These are phyloP conservation scores for Chelonia mydas DNA, from an alignment of 2,797 vertebrate genomes.

Conservation along the genomic window DNA sequence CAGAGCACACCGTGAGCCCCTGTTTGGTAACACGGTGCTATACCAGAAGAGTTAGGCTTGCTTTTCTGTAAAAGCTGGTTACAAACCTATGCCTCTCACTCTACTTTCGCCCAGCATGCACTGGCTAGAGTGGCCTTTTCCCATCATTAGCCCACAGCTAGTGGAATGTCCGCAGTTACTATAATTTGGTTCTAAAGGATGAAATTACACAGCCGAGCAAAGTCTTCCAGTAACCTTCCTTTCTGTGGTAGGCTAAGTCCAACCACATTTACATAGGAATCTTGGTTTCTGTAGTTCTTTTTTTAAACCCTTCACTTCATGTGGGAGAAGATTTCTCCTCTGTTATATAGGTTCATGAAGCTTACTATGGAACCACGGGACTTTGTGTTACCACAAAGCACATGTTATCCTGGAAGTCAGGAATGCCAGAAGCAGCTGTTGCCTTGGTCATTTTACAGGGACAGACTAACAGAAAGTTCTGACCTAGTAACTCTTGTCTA, in stretches of 20 bases:
- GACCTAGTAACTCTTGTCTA: not conserved
- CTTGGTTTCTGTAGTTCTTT: not conserved
- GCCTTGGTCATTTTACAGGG: not conserved
- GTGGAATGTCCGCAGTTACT: not conserved
- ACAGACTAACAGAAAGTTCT: not conserved
- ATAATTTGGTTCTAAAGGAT: conserved; percentile 47
- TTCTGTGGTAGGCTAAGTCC: conserved; percentile 41
- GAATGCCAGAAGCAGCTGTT: not conserved
- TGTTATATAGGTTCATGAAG: not conserved
- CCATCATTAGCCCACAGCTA: not conserved
- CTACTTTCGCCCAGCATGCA: not conserved
- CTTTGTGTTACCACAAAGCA: not conserved
- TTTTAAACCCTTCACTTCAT: conserved; percentile 27
- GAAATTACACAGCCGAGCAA: conserved; percentile 38
- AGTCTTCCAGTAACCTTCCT: conserved; percentile 16
- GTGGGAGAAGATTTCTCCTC: conserved; percentile 24
- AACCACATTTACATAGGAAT: conserved; percentile 30
- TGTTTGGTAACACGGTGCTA: not conserved
- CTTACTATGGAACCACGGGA: not conserved
- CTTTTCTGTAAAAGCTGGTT: not conserved
- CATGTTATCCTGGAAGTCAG: not conserved
- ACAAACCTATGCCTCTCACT: fast-evolving
- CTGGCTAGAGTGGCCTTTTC: not conserved
- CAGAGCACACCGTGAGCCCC: conserved; percentile 20
- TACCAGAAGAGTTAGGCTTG: not conserved